Base-by-base conservation (phyloP, 2,113 vertebrate species). In the Marmota flaviventris region DNA sequence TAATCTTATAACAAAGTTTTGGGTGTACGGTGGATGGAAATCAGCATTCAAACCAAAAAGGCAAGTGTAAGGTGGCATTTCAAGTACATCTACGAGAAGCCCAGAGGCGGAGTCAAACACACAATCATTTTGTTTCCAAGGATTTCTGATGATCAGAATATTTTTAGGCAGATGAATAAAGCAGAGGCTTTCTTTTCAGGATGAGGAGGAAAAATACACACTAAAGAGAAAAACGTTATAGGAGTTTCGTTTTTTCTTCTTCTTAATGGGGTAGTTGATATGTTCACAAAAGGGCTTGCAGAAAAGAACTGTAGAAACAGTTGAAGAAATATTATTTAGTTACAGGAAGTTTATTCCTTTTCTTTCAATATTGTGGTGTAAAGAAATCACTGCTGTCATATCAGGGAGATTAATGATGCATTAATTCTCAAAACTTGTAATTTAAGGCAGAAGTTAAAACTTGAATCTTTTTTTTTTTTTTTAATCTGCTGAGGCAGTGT, bases 251-350 rank as follows among this genome's bases (percentile, higher is more conserved):
- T 70, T 69, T 90, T 22, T 18, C 56, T 82, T 73, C 7, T 70
- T 83, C 48, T 51, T 69, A 73, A 76, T 63, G 32, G 24, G n/a
- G 3, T 17, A 63, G 29, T 85, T 87, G 2, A 32, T 67, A 79
- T 42, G n/a, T 88, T 58, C 39, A 10, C 48, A 78, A 84, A 76
- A 69, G 24, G 34, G 61, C 75, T 61, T 91, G 75, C 25, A 85
- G 12, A 85, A 61, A 95, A 86, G 11, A 82, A 67, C 37, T 72
- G 0, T 8, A 32, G 18, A 72, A 94, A 22, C 4, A 83, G 4
- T 39, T 56, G 58, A 83, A 93, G 61, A 93, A 96, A n/a, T 76
- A 45, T 69, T 51, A 84, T 73, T 29, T 92, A 78, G 69, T 51
- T 85, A 67, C 17, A 61, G 12, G 13, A 73, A 91, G 17, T 77